A percentile compares a stretch with the other conserved stretches of the same genome.
Conservation (phyloP, 2,888 invertebrate genomes). For the Balanococcus diminutus region DNA sequence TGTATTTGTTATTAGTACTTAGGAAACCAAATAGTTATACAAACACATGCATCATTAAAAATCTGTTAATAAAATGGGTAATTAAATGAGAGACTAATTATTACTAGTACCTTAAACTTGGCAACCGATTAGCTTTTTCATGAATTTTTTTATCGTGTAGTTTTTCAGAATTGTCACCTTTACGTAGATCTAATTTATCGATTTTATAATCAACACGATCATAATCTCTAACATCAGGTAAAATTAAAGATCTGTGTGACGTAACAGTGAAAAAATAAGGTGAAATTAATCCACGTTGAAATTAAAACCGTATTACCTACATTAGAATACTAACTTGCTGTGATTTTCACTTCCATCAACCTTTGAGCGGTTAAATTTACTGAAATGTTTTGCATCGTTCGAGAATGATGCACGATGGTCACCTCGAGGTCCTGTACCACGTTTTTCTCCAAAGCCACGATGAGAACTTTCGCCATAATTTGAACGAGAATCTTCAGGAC, state of each 20-base stretch:
- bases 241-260: neutral
- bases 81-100: neutral
- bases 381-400: neutral
- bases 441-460: neutral
- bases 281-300: neutral
- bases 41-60: no score
- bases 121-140: neutral
- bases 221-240: neutral
- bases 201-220: neutral
- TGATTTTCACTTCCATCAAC: neutral
- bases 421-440: neutral
- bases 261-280: neutral
- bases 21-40: no score
- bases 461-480: neutral
- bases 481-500: neutral
- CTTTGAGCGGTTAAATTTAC: neutral
- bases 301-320: neutral
- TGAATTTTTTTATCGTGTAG: neutral
- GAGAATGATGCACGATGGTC: neutral
- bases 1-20: no score
- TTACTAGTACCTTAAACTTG: neutral
- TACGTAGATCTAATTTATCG: neutral
- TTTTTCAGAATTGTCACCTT: no score
- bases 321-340: neutral
- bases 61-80: no score